A percentile compares a stretch with the other conserved stretches of the same genome.
phyloP scores from a whole-genome alignment of 2,888 invertebrate species.

The Apamea sordens region DNA sequence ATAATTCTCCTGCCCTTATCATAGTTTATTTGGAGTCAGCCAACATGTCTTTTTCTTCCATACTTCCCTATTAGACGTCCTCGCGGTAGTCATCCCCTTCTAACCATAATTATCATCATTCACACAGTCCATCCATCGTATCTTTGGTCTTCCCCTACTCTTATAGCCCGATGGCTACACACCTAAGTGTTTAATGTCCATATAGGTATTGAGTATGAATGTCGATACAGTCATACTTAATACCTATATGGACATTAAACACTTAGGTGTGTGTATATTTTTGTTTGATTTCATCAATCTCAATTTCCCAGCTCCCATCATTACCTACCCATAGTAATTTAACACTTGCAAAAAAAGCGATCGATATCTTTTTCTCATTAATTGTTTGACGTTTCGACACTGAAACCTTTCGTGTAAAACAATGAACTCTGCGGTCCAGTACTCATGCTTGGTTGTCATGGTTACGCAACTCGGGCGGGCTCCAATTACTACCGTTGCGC shows the following conservation, averaged over 20 bases:
- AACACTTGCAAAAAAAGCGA: constrained; percentile 37
- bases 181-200: no score
- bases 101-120: no score
- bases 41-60: no score
- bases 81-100: no score
- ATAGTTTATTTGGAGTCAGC: no score
- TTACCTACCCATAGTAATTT: neutral
- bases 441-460: constrained; percentile 63
- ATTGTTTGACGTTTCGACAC: constrained; percentile 62
- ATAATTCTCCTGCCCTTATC: no score
- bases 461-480: constrained; percentile 70
- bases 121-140: no score
- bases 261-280: neutral
- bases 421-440: constrained; percentile 71
- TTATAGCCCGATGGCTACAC: no score
- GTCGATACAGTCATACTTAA: no score
- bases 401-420: constrained; percentile 64
- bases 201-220: no score
- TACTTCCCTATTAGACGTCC: no score
- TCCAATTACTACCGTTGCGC: constrained; percentile 79
- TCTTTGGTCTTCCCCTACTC: no score
- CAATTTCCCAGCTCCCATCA: constrained; percentile 27
- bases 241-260: neutral
- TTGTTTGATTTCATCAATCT: constrained; percentile 13
- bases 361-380: constrained; percentile 63